A percentile compares a stretch with the other conserved stretches of the same genome.
phyloP scores from a whole-genome alignment of 2,888 invertebrate species.

The Dorcus parallelipipedus region DNA sequence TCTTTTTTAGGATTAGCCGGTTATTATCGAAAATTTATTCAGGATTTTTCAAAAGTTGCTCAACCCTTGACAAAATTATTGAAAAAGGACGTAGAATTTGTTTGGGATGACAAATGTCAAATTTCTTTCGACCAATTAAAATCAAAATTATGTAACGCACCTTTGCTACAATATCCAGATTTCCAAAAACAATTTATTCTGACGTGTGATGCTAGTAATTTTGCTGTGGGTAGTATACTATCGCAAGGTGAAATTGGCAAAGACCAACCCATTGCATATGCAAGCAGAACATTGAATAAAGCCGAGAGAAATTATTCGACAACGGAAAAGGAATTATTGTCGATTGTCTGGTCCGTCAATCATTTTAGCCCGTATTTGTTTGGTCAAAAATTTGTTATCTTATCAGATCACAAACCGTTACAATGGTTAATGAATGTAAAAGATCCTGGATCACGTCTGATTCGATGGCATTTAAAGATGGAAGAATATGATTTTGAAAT shows the following conservation, averaged over 20 bases:
- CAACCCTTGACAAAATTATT: too few relatives aligned
- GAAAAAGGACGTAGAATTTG: too few relatives aligned
- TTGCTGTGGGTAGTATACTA: too few relatives aligned
- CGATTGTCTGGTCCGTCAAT: slow-evolving; percentile 38
- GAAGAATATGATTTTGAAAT: slow-evolving; percentile 38
- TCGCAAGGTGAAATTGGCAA: slow-evolving; percentile 9
- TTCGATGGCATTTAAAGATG: slow-evolving; percentile 34
- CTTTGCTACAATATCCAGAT: too few relatives aligned
- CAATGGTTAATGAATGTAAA: slow-evolving; percentile 36
- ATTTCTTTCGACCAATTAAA: too few relatives aligned
- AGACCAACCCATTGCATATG: slow-evolving; percentile 39
- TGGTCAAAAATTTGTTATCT: slow-evolving; percentile 37
- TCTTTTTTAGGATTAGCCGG: too few relatives aligned
- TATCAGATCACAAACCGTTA: slow-evolving; percentile 40
- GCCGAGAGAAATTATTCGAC: slow-evolving; percentile 39
- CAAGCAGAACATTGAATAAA: slow-evolving; percentile 34
- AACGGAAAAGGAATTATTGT: slow-evolving; percentile 40
- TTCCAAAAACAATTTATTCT: too few relatives aligned
- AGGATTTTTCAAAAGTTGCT: too few relatives aligned
- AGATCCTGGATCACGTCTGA: slow-evolving; percentile 32
- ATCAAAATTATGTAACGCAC: too few relatives aligned
- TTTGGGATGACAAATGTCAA: too few relatives aligned
- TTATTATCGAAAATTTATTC: too few relatives aligned
- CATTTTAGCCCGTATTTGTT: slow-evolving; percentile 41
- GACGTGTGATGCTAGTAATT: too few relatives aligned